Evolutionary conservation across 2,797 vertebrate genomes (phyloP), one percentile per base, ranked within the genome.

Genomic region (Myotis vivesi): DNA sequence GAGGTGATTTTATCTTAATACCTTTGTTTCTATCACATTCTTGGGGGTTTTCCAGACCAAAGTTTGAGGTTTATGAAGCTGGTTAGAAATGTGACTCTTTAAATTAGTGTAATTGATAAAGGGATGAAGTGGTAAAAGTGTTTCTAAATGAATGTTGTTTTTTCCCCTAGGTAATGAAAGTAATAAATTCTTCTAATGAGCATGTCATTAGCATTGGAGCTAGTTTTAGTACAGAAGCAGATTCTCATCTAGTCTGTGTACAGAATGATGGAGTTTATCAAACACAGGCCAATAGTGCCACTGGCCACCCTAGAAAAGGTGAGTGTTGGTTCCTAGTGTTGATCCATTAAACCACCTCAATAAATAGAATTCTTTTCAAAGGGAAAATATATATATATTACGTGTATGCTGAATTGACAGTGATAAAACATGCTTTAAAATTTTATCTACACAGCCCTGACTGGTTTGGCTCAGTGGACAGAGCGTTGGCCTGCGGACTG

Each of bases 171-270:
- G 98, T 99, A 95, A 98, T 99, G 98, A 99, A 98, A 98, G 99
- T 99, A 77, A 98, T 99, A 66, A 99, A 98, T 79, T 98, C 99
- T 28, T 99, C 99, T 69, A 99, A 99, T 44, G 99, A 99, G 79
- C 99, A 99, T 8, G 99, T 99, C 41, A 99, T 99, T 98, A 99
- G 99, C 82, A 98, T 99, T 89, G 99, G 99, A 20, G 99, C 99
- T 0, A 98, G 98, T 92, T 99, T 99, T 97, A 99, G 99, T 96
- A 93, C 96, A 0, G 98, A 99, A 95, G 99, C 99, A 28, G 99
- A 99, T 98, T 99, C 99, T 77, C 99, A 99, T 97, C 98, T 99
- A 95, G 99, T 99, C 77, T 99, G 99, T 96, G 95, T 99, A 96
- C 99, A 99, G 97, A 99, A 98, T 41, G 99, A 99, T 0, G 99